Evolutionary conservation across 2,888 invertebrate genomes (phyloP), one percentile per base, ranked within the genome.

Genomic region (Stegana nigrithorax): DNA sequence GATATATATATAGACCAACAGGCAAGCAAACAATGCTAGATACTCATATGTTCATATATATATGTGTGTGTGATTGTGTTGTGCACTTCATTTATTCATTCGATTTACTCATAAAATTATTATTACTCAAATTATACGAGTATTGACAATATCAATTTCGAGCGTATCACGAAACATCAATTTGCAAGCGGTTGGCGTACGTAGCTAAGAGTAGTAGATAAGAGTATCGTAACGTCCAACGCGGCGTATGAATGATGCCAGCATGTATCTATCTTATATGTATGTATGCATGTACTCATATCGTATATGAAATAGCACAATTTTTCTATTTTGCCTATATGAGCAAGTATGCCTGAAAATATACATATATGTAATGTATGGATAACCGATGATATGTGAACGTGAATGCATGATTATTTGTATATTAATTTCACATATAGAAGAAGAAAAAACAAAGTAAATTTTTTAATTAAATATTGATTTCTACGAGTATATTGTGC

Each of bases 111-210:
- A 61, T 62, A 36, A 60, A 64, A 65, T 67, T 64, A 64, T 59
- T 67, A 55, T 14, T 47, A 26, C 57, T 26, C 44, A 44, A 44
- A 57, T 42, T 57, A 58, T 70, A n/a, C n/a, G n/a, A n/a, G n/a
- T n/a, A 62, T 76, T 76, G 69, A 67, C 67, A 66, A 64, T 67
- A 67, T 60, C 69, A 73, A 80, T 76, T 76, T 76, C 70, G 65
- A 64, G 25, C 57, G 62, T 70, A 76, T 76, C 75, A 76, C 80
- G 76, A 80, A 71, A 70, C 72, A 73, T 74, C 78, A 80, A 76
- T 76, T 76, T 76, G 68, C n/a, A n/a, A n/a, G n/a, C n/a, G n/a
- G n/a, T n/a, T n/a, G n/a, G n/a, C n/a, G n/a, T n/a, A n/a, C 78
- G 76, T 60, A 72, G 64, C 61, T 70, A 78, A 39, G 73, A 75